Conservation (phyloP, 2,888 invertebrate genomes). For the Poecilobothrus nobilitatus region DNA sequence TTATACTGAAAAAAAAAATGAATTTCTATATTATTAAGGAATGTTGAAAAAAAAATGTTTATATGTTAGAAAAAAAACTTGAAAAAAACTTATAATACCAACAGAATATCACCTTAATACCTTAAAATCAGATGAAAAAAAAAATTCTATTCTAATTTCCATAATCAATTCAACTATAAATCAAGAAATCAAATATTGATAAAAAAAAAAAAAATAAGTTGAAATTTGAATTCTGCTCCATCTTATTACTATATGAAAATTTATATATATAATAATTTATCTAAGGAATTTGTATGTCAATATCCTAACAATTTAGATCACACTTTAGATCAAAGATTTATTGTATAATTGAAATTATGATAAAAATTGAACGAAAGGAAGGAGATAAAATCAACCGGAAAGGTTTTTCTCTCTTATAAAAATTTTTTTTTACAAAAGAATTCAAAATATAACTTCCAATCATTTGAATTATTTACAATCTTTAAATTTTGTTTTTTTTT, state of each 20-base stretch:
- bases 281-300: too few species aligned
- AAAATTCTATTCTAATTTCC: background rate
- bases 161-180: background rate
- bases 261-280: too few species aligned
- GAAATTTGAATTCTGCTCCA: background rate
- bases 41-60: too few species aligned
- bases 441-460: background rate
- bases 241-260: too few species aligned
- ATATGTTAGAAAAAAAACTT: too few species aligned
- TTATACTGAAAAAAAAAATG: too few species aligned
- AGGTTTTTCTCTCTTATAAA: background rate
- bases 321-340: background rate
- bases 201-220: background rate
- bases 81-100: too few species aligned
- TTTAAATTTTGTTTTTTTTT: too few species aligned
- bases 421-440: background rate
- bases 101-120: too few species aligned
- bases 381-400: background rate
- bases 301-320: too few species aligned
- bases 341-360: background rate
- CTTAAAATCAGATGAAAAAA: background rate
- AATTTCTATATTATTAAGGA: too few species aligned
- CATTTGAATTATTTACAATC: background rate
- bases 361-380: too few species aligned
- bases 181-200: slow-evolving; percentile 1